Conservation (phyloP, 2,113 vertebrate species). For the Tichodroma muraria region DNA sequence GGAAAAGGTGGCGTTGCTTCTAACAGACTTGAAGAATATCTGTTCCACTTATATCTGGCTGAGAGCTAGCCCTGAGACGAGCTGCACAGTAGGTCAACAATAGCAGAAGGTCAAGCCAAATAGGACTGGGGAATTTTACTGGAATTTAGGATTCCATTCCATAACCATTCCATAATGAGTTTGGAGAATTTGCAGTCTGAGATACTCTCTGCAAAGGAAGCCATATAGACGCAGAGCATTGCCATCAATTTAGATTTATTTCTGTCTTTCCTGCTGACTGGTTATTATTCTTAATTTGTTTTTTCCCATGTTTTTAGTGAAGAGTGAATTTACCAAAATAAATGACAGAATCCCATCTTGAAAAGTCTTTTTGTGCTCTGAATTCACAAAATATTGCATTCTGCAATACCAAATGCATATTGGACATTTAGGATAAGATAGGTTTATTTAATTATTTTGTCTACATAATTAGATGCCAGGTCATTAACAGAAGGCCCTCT, state of each 20-base stretch:
- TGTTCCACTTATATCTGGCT: not conserved
- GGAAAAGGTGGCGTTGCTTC: not conserved
- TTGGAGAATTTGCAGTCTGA: not conserved
- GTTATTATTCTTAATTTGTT: not conserved
- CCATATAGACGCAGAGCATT: not conserved
- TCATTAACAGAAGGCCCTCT: not conserved
- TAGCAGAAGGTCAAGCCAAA: constrained; percentile 11
- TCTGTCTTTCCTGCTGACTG: constrained; percentile 11
- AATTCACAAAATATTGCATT: not conserved
- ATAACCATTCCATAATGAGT: too few species aligned
- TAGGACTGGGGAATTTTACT: not conserved
- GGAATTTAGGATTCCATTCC: constrained; percentile 5
- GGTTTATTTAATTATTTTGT: not conserved
- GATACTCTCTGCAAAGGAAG: not conserved
- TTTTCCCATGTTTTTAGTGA: not conserved
- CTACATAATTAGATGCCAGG: not conserved
- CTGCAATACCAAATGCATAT: not conserved
- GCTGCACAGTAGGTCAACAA: not conserved
- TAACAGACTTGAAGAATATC: not conserved
- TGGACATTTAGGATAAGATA: not conserved
- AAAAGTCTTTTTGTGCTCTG: not conserved
- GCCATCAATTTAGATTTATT: constrained; percentile 4
- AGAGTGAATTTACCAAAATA: not conserved
- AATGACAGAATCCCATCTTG: not conserved
- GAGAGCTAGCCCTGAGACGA: not conserved